These are phyloP conservation scores for Bombus breviceps DNA, from an alignment of 1,140 invertebrate genomes.

Conservation along the genomic window DNA sequence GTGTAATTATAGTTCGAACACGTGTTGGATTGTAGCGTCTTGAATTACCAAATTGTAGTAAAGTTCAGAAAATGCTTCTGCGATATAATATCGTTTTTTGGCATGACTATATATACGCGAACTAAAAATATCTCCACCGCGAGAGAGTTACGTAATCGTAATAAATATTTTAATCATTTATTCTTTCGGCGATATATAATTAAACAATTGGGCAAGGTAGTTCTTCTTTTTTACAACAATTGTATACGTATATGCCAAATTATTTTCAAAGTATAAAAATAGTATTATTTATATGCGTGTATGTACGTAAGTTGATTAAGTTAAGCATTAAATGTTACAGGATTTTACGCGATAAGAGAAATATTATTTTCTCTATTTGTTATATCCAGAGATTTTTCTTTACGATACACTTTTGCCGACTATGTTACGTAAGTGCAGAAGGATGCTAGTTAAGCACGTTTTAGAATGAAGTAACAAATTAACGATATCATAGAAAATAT, in stretches of 20 bases:
- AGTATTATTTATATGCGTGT: not conserved
- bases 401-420: not conserved
- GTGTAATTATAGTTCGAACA: not conserved
- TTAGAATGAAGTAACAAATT: not conserved
- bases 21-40: not conserved
- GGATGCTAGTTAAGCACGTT: not conserved
- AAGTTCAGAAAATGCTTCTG: not conserved
- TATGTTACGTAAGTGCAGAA: not conserved
- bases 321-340: not conserved
- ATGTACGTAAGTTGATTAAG: too few species aligned
- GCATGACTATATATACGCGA: not conserved
- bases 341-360: not conserved
- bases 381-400: not conserved
- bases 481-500: not conserved
- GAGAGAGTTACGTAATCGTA: not conserved
- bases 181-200: not conserved
- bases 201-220: not conserved
- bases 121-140: not conserved
- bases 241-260: not conserved
- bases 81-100: not conserved
- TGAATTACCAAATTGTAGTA: not conserved
- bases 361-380: not conserved
- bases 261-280: not conserved
- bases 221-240: not conserved
- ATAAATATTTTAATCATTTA: constrained; percentile 8